Percentiles rank a stretch among this genome's conserved stretches.
These are phyloP conservation scores for Notarius lentiginosus DNA, from an alignment of 2,113 vertebrate species.

Conservation along the genomic window DNA sequence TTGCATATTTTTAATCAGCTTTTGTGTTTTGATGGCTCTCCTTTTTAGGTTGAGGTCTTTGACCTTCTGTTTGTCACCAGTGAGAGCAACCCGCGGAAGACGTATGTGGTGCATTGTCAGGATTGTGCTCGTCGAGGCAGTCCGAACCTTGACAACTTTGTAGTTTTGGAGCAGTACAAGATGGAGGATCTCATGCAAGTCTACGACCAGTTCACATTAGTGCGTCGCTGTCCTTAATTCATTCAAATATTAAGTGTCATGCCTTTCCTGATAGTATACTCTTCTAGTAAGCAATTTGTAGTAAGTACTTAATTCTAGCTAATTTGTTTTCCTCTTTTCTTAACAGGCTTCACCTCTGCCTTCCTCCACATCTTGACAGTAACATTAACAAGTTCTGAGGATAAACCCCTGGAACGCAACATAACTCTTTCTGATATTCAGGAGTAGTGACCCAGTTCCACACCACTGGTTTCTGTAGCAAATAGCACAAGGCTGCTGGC, in stretches of 20 bases:
- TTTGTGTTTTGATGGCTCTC: conserved; percentile 17
- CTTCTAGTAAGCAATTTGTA: background rate
- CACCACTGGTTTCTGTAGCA: conserved; percentile 94
- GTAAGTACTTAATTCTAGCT: background rate
- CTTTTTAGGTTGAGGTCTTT: conserved; percentile 94
- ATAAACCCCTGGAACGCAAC: conserved; percentile 67
- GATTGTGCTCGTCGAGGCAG: conserved; percentile 95
- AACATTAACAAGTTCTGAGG: conserved; percentile 74
- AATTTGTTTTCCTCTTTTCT: background rate
- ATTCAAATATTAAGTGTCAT: background rate
- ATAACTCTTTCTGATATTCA: conserved; percentile 94
- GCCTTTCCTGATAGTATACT: background rate
- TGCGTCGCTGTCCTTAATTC: conserved; percentile 70
- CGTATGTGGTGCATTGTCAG: conserved; percentile 94
- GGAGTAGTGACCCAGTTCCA: conserved; percentile 90
- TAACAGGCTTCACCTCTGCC: conserved; percentile 91
- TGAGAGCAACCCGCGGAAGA: conserved; percentile 93
- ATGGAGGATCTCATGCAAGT: conserved; percentile 97
- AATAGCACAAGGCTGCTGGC: conserved; percentile 93
- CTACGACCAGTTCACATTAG: conserved; percentile 98
- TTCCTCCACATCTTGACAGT: conserved; percentile 91
- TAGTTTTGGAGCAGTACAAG: conserved; percentile 98
- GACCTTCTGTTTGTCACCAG: conserved; percentile 96
- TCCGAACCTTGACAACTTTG: conserved; percentile 90
- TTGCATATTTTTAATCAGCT: background rate